phyloP scores from a whole-genome alignment of 1,140 invertebrate genomes.

The Philaenus spumarius region DNA sequence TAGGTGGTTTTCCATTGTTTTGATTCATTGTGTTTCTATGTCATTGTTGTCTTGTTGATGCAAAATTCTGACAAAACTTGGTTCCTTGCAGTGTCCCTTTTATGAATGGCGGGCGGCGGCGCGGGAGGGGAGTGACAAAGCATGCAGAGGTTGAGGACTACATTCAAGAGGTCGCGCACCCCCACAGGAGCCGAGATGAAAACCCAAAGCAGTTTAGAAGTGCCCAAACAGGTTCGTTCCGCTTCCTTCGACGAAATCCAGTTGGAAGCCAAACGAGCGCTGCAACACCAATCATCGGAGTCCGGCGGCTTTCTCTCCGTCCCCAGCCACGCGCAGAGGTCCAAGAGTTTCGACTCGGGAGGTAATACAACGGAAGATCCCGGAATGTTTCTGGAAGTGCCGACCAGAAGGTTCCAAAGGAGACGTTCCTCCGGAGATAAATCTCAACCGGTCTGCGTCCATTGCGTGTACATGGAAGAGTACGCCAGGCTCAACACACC shows the following conservation, averaged over 20 bases:
- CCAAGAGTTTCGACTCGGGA: slow-evolving; percentile 67
- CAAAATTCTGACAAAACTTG: too few species aligned
- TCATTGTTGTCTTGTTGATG: too few species aligned
- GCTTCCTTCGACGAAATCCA: slow-evolving; percentile 85
- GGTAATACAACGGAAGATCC: slow-evolving; percentile 45
- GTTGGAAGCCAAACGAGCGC: slow-evolving; percentile 56
- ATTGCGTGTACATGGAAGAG: slow-evolving; percentile 51
- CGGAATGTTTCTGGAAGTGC: slow-evolving; percentile 57
- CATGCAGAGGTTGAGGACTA: slow-evolving; percentile 76
- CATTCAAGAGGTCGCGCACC: slow-evolving; percentile 76
- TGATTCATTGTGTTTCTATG: too few species aligned
- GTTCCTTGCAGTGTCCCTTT: background rate
- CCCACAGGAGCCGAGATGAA: slow-evolving; percentile 84
- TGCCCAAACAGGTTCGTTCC: slow-evolving; percentile 77
- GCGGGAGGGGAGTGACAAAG: slow-evolving; percentile 31
- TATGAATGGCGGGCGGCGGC: slow-evolving; percentile 1
- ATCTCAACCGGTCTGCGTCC: slow-evolving; percentile 50
- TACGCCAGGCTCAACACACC: slow-evolving; percentile 27
- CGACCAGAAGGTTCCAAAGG: slow-evolving; percentile 49
- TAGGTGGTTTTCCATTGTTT: too few species aligned
- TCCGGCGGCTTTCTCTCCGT: slow-evolving; percentile 48
- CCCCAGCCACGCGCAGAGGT: slow-evolving; percentile 56
- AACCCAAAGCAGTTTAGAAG: slow-evolving; percentile 79
- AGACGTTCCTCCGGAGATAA: slow-evolving; percentile 54
- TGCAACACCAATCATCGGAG: slow-evolving; percentile 39